Conservation (phyloP, 2,888 invertebrate species). For the Eristalinus sepulchralis region DNA sequence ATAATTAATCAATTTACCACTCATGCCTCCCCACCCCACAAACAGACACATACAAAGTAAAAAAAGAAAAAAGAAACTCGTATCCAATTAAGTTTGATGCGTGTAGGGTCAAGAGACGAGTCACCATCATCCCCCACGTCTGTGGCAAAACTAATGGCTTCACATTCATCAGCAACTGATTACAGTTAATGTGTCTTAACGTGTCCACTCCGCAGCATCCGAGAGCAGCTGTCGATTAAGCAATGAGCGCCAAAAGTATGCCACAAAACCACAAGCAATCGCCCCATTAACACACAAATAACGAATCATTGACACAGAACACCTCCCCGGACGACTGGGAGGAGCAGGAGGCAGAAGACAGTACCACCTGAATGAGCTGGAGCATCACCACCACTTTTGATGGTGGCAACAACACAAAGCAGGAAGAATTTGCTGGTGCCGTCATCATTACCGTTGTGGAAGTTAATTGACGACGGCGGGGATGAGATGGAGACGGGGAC, state of each 20-base stretch:
- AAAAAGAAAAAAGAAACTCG: not conserved
- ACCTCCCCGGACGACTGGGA: not conserved
- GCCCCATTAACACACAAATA: constrained; percentile 34
- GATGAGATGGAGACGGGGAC: constrained; percentile 14
- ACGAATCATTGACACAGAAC: constrained; percentile 45
- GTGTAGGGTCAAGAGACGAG: not conserved
- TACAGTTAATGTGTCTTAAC: not conserved
- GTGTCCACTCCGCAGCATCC: not conserved
- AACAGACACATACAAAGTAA: not conserved
- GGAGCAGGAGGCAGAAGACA: not conserved
- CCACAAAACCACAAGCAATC: constrained; percentile 16
- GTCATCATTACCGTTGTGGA: constrained; percentile 37
- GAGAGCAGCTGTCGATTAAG: not conserved
- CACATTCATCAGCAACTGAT: not conserved
- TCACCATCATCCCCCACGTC: not conserved
- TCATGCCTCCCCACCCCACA: not conserved
- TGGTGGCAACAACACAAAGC: constrained; percentile 6
- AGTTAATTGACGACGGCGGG: constrained; percentile 61
- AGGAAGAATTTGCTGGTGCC: not conserved
- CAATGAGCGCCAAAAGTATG: not conserved
- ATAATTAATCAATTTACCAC: not conserved
- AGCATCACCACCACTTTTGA: not conserved
- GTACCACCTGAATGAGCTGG: not conserved
- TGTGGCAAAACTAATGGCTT: not conserved
- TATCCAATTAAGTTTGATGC: not conserved